These are phyloP conservation scores for Miltochrista miniata DNA, from an alignment of 2,888 invertebrate species.

Conservation along the genomic window DNA sequence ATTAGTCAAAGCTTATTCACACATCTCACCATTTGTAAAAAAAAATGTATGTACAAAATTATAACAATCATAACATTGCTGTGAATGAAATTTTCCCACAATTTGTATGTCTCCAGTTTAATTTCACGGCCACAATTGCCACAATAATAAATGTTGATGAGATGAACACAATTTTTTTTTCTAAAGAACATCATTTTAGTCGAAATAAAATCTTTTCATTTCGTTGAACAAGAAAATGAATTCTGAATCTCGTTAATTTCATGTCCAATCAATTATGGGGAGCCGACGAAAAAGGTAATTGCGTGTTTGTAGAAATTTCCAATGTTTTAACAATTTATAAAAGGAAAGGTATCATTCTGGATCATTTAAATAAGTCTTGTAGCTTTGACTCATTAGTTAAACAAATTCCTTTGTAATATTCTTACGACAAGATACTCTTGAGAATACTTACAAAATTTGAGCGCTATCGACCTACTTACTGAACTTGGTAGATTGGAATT, in stretches of 20 bases:
- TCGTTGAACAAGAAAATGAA: conserved; percentile 29
- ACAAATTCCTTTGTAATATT: background rate
- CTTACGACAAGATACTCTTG: too few relatives aligned
- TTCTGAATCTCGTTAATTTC: conserved; percentile 32
- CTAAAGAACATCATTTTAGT: conserved; percentile 9
- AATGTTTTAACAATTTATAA: background rate
- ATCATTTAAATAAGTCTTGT: background rate
- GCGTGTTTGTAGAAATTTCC: conserved; percentile 26
- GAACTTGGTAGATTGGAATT: too few relatives aligned
- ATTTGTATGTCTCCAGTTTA: conserved; percentile 20
- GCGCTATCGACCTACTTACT: too few relatives aligned
- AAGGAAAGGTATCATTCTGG: background rate
- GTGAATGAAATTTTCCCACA: too few relatives aligned
- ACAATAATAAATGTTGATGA: conserved; percentile 32
- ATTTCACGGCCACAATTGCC: conserved; percentile 14
- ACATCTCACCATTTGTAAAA: too few relatives aligned
- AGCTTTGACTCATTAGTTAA: conserved; percentile 1
- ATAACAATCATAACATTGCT: too few relatives aligned
- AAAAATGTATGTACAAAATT: too few relatives aligned
- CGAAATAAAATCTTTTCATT: conserved; percentile 31
- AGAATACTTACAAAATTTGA: too few relatives aligned
- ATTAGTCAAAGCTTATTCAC: too few relatives aligned
- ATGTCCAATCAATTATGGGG: conserved; percentile 36
- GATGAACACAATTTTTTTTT: conserved; percentile 24
- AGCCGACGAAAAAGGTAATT: conserved; percentile 28